These are phyloP conservation scores for Netelia melanura DNA, from an alignment of 2,888 invertebrate species.

Conservation along the genomic window DNA sequence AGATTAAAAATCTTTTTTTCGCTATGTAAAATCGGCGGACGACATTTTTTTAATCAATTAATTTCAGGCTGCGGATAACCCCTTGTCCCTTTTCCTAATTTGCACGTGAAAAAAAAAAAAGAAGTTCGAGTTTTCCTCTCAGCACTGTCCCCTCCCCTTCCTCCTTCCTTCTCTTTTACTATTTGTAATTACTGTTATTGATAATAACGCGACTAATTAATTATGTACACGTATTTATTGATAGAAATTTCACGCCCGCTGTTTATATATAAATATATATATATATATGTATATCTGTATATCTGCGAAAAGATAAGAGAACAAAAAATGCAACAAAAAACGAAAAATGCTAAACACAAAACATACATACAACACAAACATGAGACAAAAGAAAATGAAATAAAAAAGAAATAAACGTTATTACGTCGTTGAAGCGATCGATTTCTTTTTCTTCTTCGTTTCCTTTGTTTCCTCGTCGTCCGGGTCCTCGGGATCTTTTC, in stretches of 20 bases:
- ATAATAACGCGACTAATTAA: slow-evolving; percentile 73
- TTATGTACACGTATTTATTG: slow-evolving; percentile 81
- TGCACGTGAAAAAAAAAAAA: slow-evolving; percentile 45
- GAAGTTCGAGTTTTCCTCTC: slow-evolving; percentile 67
- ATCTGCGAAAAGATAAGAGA: slow-evolving; percentile 65
- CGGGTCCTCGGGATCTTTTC: slow-evolving; percentile 35
- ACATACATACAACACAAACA: slow-evolving; percentile 13
- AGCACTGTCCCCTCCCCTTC: slow-evolving; percentile 34
- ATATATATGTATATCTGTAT: slow-evolving; percentile 77
- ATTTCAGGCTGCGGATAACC: slow-evolving; percentile 3
- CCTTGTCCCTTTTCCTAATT: slow-evolving; percentile 5
- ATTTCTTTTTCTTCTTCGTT: slow-evolving; percentile 64
- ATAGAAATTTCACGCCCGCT: slow-evolving; percentile 71
- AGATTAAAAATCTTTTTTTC: neutral
- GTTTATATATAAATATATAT: slow-evolving; percentile 76
- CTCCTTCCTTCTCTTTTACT: slow-evolving; percentile 51
- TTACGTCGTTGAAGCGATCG: slow-evolving; percentile 13
- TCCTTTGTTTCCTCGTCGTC: slow-evolving; percentile 66
- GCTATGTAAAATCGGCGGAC: neutral
- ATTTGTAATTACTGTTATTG: slow-evolving; percentile 76
- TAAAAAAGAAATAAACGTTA: slow-evolving; percentile 33
- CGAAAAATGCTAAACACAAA: slow-evolving; percentile 7
- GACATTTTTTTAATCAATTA: neutral
- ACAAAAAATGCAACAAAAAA: slow-evolving; percentile 15
- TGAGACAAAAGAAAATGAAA: slow-evolving; percentile 15